Evolutionary conservation across 1,140 invertebrate genomes (phyloP), one percentile per base, ranked within the genome.

Genomic region (Adelges cooleyi): DNA sequence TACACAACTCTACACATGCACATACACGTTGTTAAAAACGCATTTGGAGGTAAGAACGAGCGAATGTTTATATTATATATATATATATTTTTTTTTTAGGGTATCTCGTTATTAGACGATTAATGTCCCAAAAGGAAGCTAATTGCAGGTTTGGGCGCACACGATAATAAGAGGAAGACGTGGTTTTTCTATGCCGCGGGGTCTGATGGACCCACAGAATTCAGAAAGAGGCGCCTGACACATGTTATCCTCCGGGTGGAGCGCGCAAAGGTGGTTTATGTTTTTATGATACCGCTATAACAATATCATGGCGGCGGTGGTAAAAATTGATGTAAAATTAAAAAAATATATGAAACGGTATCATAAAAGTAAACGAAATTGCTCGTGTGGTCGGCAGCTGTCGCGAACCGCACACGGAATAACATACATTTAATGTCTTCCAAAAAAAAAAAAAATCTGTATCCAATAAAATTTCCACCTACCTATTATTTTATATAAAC

Each of bases 91-190:
- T 62, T 11, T 29, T 46, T 59, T 46, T 48, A 27, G 42, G 40
- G 42, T 25, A 53, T 25, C 56, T 62, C 25, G 56, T 62, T 62
- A 62, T 62, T 46, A 62, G 17, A 42, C 56, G 56, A 62, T 62
- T 62, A 62, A 62, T 46, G 29, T 48, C 56, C 42, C 18, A 13
- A 48, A 46, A 2, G 20, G 56, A 48, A 20, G 17, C 27, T 62
- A 62, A 62, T 62, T 62, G 18, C 17, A 33, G 56, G 56, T 46
- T 62, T 33, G 42, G 11, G 25, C 18, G 27, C 42, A 48, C 42
- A 29, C 29, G 29, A 44, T 62, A 62, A 62, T 62, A 62, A 62
- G 42, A 62, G 25, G 44, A 56, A 17, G 56, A 62, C 29, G 56
- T 62, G 56, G 56, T 46, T 46, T 62, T 33, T 62, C 46, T 29